A percentile compares a stretch with the other conserved stretches of the same genome.
Evolutionary conservation across 2,888 invertebrate genomes (phyloP).

Genomic region (Leptarthrus brevirostris): DNA sequence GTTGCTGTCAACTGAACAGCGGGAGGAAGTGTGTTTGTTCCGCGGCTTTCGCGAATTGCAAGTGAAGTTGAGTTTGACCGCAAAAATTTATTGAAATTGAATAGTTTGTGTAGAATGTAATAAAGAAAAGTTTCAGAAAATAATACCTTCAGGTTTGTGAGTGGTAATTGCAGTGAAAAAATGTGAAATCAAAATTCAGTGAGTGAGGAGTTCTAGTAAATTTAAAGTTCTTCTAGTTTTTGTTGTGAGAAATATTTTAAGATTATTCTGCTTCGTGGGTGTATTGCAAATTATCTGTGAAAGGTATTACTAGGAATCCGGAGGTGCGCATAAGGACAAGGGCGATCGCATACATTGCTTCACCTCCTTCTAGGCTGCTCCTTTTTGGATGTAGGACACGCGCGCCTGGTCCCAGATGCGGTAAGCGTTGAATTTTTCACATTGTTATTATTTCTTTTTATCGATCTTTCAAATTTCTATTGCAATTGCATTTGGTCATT

Average conservation of each 20-base stretch:
- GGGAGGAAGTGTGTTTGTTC: neutral
- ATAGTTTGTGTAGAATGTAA: neutral
- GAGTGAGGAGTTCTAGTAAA: no score
- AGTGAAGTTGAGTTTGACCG: neutral
- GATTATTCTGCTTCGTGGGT: no score
- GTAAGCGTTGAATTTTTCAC: slow-evolving; percentile 28
- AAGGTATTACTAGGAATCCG: slow-evolving; percentile 3
- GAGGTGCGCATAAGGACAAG: slow-evolving; percentile 49
- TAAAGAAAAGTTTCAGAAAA: neutral
- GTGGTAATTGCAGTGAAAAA: neutral
- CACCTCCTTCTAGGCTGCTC: slow-evolving; percentile 16
- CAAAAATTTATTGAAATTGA: neutral
- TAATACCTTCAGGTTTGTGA: neutral
- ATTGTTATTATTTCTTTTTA: slow-evolving; percentile 30
- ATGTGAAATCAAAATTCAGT: neutral
- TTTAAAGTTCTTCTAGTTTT: no score
- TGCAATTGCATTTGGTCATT: neutral
- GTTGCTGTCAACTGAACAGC: neutral
- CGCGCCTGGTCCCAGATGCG: slow-evolving; percentile 36
- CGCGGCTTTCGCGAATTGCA: neutral
- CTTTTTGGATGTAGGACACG: slow-evolving; percentile 44
- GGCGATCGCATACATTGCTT: slow-evolving; percentile 9
- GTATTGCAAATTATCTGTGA: no score
- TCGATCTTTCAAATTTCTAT: slow-evolving; percentile 35
- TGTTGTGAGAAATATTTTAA: no score